Base-by-base conservation (phyloP, 2,888 invertebrate species). In the Punctoribates punctum region DNA sequence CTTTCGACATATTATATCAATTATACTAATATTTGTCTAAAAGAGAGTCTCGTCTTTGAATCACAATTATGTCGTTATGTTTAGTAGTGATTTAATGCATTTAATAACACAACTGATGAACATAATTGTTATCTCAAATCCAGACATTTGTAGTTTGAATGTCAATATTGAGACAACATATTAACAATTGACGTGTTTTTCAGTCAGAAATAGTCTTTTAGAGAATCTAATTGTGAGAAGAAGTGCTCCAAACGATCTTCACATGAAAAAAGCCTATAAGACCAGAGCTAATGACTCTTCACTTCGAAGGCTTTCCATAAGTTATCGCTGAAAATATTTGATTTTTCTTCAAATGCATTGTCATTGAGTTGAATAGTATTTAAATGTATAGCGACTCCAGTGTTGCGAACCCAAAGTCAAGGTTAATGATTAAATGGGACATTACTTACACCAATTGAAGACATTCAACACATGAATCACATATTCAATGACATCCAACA, bases 401-500 rank as follows among this genome's bases (percentile, higher is more conserved):
- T 67, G 34, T 23, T 23, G 54, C 25, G 38, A 27, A 27, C 51
- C 4, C 17, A 20, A 42, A 67, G 38, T 67, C 38, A 67, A 67
- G 67, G 67, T 67, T 67, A 67, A 67, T 67, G 67, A 67, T 38
- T 67, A 67, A 67, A 67, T 38, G 29, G 42, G 42, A 67, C 67
- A 23, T 3, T 8, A 34, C n/a, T 25, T 11, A 60, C 11, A 27
- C 11, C 27, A 51, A 20, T 51, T 20, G 57, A 57, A 9, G 57
- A 57, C 57, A 57, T 23, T 6, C 9, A 20, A 25, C 1, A 25
- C 29, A 57, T 9, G 1, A n/a, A 57, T 25, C 1, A n/a, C 20
- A 34, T 3, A 65, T 38, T 34, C 15, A 62, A 62, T 54, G 54
- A 54, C 54, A 23, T 54, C 25, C 3, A 23, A 23, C 54, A 54